These are phyloP conservation scores for Gnathonemus echidnorhynchus DNA, from an alignment of 2,113 vertebrate species.

Conservation along the genomic window DNA sequence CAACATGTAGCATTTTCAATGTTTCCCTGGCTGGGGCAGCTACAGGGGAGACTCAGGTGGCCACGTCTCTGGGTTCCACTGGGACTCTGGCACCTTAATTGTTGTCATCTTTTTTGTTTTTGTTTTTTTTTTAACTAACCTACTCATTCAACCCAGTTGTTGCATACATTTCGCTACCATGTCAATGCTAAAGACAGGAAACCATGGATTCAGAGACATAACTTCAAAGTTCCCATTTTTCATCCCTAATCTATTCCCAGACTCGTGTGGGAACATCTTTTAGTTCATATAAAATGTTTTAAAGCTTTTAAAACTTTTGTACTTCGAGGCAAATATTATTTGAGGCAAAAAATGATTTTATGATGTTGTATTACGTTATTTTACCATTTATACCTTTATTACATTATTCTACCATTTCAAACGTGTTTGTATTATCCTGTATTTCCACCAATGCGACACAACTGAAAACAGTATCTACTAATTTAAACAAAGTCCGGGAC, in stretches of 20 bases:
- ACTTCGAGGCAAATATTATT: not conserved
- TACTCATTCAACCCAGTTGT: not conserved
- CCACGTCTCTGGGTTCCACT: not conserved
- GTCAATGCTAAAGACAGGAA: not conserved
- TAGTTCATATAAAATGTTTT: not conserved
- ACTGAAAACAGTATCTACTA: conserved; percentile 7
- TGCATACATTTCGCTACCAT: not conserved
- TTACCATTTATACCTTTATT: not conserved
- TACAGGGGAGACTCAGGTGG: not conserved
- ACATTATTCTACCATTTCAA: not conserved
- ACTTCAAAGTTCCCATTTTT: not conserved
- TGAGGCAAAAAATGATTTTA: not conserved
- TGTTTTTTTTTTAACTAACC: not conserved
- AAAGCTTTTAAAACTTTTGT: not conserved
- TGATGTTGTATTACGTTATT: not conserved
- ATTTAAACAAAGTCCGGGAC: not conserved
- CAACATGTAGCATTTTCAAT: not conserved
- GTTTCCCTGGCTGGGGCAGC: not conserved
- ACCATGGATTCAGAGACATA: not conserved
- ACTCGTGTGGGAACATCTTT: not conserved
- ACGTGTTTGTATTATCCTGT: not conserved
- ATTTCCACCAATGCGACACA: not conserved
- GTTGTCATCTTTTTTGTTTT: not conserved
- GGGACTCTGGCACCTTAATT: not conserved
- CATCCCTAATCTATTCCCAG: not conserved